These are phyloP conservation scores for Tortricodes alternella DNA, from an alignment of 2,888 invertebrate species.

Conservation along the genomic window DNA sequence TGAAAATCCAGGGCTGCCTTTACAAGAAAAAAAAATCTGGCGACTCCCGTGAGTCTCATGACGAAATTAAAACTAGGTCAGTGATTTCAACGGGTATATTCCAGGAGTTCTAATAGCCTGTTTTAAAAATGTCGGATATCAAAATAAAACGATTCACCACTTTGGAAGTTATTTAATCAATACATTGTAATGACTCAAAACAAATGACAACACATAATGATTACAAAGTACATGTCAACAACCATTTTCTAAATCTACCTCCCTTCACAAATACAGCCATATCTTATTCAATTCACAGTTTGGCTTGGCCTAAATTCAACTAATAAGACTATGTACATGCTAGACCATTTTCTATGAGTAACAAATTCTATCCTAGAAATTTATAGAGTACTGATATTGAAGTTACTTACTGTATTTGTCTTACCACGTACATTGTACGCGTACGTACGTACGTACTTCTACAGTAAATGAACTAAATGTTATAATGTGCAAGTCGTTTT, in stretches of 20 bases:
- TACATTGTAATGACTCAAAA: slow-evolving; percentile 58
- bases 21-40: too few relatives aligned
- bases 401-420: slow-evolving; percentile 26
- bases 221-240: slow-evolving; percentile 44
- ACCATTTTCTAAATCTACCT: slow-evolving; percentile 46
- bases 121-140: not conserved
- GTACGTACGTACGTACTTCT: not conserved
- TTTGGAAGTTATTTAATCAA: slow-evolving; percentile 72
- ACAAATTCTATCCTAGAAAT: slow-evolving; percentile 46
- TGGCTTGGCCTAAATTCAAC: slow-evolving; percentile 61
- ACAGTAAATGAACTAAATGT: too few relatives aligned
- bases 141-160: slow-evolving; percentile 33
- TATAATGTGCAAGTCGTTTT: too few relatives aligned
- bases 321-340: slow-evolving; percentile 40
- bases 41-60: too few relatives aligned
- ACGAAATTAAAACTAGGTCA: too few relatives aligned
- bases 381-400: slow-evolving; percentile 38
- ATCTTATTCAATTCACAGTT: slow-evolving; percentile 58
- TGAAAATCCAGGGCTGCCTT: too few relatives aligned
- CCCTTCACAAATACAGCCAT: slow-evolving; percentile 40
- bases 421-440: slow-evolving; percentile 14
- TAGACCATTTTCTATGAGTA: slow-evolving; percentile 41
- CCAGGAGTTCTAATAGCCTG: too few relatives aligned
- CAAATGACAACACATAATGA: slow-evolving; percentile 49
- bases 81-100: too few relatives aligned